Conservation (phyloP, 2,797 vertebrate species). For the Anomalospiza imberbis region DNA sequence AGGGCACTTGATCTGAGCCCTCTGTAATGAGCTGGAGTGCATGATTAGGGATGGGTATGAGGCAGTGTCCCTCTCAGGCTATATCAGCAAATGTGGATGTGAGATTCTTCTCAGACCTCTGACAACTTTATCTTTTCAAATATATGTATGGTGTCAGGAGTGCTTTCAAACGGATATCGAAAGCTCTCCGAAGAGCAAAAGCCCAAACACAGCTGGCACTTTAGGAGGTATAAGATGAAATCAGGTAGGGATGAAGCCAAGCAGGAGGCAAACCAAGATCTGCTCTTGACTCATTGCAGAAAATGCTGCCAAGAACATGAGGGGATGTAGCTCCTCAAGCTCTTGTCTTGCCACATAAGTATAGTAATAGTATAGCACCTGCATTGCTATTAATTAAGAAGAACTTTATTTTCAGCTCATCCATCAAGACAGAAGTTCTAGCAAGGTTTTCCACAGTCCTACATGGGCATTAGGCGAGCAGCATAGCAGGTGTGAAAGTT, state of each 20-base stretch:
- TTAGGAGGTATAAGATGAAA: not conserved
- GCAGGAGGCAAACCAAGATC: not conserved
- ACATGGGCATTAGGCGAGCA: not conserved
- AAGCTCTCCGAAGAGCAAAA: not conserved
- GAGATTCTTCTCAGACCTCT: not conserved
- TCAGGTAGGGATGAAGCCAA: not conserved
- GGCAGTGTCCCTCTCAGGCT: not conserved
- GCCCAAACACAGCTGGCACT: not conserved
- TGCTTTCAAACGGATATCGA: not conserved
- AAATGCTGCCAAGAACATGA: not conserved
- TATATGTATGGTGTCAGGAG: not conserved
- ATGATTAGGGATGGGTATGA: not conserved
- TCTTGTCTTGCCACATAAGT: not conserved
- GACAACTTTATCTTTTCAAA: not conserved
- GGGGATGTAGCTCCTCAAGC: not conserved
- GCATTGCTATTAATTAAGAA: not conserved
- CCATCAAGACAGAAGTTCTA: not conserved
- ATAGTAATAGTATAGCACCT: not conserved
- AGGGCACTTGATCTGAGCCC: not conserved
- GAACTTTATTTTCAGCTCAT: not conserved
- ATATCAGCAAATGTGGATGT: not conserved
- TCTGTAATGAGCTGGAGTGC: not conserved
- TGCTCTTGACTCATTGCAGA: not conserved
- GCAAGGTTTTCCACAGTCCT: not conserved
- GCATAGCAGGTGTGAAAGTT: not conserved